Evolutionary conservation across 1,140 invertebrate species (phyloP).

Genomic region (Lamellibrachia luymesi): DNA sequence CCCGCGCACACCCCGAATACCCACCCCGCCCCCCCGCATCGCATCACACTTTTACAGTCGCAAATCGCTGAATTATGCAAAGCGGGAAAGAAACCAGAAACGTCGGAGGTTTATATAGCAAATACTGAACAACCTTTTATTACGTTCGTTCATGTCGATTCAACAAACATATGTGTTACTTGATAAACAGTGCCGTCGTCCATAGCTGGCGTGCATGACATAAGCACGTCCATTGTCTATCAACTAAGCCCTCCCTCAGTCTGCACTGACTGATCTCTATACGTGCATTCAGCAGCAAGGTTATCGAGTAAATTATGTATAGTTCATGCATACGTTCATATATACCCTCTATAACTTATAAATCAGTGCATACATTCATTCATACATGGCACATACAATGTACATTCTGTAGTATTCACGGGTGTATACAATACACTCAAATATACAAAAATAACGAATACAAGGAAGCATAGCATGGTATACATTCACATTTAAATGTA

Average conservation of each 20-base stretch:
- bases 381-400: slow-evolving; percentile 1
- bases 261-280: too few relatives aligned
- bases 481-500: not conserved
- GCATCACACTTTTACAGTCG: not conserved
- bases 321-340: not conserved
- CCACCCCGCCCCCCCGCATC: not conserved
- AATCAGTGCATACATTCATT: not conserved
- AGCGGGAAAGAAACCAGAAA: not conserved
- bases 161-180: not conserved
- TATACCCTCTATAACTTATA: not conserved
- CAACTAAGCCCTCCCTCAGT: not conserved
- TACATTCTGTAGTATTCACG: not conserved
- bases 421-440: not conserved
- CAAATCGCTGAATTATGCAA: not conserved
- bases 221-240: not conserved
- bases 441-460: not conserved
- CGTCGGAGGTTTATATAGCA: not conserved
- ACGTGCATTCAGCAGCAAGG: too few relatives aligned
- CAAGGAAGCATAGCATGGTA: not conserved
- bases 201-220: not conserved
- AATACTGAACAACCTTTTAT: not conserved
- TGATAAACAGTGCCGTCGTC: not conserved
- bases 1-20: not conserved
- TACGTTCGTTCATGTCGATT: not conserved
- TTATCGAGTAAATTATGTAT: not conserved